phyloP scores from a whole-genome alignment of 2,113 vertebrate species.

The Falcunculus frontatus region DNA sequence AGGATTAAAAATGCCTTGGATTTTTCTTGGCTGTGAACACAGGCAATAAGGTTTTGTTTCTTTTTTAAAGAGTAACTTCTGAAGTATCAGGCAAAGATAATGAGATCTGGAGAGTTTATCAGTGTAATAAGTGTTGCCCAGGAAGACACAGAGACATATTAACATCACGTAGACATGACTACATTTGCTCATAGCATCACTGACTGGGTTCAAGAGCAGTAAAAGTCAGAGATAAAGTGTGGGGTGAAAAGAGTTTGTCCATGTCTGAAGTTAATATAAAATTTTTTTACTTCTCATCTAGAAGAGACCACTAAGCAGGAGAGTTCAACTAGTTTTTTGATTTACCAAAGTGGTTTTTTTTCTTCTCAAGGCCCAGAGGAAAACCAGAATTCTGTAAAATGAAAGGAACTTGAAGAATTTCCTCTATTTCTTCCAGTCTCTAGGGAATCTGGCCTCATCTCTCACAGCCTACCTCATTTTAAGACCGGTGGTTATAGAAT shows the following conservation, averaged over 20 bases:
- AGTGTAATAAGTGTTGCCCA: background rate
- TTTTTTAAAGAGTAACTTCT: background rate
- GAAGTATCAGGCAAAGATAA: background rate
- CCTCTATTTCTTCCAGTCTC: background rate
- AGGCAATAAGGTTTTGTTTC: background rate
- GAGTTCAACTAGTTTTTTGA: background rate
- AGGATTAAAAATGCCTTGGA: background rate
- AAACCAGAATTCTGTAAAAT: background rate
- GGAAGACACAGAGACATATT: background rate
- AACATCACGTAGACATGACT: accelerated
- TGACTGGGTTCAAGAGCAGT: background rate
- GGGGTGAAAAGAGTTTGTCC: background rate
- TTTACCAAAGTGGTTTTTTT: background rate
- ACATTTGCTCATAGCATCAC: background rate
- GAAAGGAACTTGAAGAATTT: background rate
- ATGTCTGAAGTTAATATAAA: background rate
- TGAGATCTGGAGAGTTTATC: background rate
- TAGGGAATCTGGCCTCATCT: background rate
- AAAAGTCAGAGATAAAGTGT: background rate
- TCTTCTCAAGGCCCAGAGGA: background rate
- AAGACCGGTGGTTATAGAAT: background rate
- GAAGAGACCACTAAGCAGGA: background rate
- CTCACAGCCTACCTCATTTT: background rate
- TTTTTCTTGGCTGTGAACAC: background rate
- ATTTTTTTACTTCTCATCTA: background rate